Base-by-base conservation (phyloP, 2,888 invertebrate species). In the Thecophora atra region DNA sequence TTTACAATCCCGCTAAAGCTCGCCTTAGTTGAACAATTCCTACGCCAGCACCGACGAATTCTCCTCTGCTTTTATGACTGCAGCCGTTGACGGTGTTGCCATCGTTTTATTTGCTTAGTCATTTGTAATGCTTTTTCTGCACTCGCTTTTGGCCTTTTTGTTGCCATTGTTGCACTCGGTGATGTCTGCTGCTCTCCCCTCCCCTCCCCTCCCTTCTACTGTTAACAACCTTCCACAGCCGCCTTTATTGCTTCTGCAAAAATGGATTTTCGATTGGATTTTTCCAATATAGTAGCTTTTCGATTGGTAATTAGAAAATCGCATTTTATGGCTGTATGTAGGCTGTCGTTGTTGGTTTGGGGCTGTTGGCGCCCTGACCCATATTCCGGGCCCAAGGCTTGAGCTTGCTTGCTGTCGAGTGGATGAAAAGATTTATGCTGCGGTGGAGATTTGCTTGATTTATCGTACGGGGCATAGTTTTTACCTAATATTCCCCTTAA, bases 251-350 rank as follows among this genome's bases (percentile, higher is more conserved):
- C 56, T 63, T 70, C 47, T 62, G 62, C 70, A 21, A 63, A 69
- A 70, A 70, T 70, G 63, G 30, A 70, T 63, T 70, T 70, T 47
- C 70, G 70, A 70, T 70, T 70, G 70, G 62, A 70, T 70, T 70
- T 70, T 70, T 62, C 70, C 63, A 62, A 70, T 70, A 70, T 70
- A 51, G 51, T 66, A 28, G 47, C 58, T 58, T 51, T 63, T 70
- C 72, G 70, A 42, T 62, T 72, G 65, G 70, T 74, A 72, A 74
- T 74, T 74, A 74, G 74, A 74, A 72, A 74, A 74, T 72, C 72
- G 70, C 67, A 70, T 70, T 74, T 74, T 74, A 72, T 70, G 74
- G 64, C 72, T 52, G 63, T 67, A 52, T 47, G 26, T 63, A 30
- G 62, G n/a, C 63, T 52, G 63, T 70, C 52, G 47, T 37, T 52